Base-by-base conservation (phyloP, 2,797 vertebrate genomes). In the Dipus sagitta region DNA sequence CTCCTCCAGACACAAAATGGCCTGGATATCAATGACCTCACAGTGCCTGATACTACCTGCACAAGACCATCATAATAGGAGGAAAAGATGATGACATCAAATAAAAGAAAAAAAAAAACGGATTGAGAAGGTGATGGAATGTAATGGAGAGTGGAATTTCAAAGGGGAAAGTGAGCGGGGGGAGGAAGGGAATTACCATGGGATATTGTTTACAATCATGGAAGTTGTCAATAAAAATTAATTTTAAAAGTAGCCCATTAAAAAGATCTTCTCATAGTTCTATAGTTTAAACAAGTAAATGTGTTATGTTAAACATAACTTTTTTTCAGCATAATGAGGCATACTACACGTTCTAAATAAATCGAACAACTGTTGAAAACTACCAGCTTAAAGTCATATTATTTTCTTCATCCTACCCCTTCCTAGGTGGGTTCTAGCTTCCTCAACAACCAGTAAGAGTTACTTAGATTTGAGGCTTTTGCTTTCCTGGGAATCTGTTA, bases 211-310 rank as follows among this genome's bases (percentile, higher is more conserved):
- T 38, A 38, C 38, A 38, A 38, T 38, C 38, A 38, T 38, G 38
- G 38, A 38, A 38, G 38, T 54, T 54, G 52, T 54, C 52, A 54
- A 54, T 54, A 54, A 54, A 54, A 10, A 54, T 54, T 38, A 38
- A 38, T 54, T 54, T 6, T 2, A 54, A 54, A 90, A 78, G 32
- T 64, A 67, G 42, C 81, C 34, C 78, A 21, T 80, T 93, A 84
- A 20, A 94, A 89, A 72, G 92, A 52, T 82, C 65, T 34, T 15
- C 62, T 64, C 1, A 77, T 11, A 94, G 34, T 94, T 92, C 42
- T 86, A 34, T 81, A 76, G 23, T 86, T 91, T 81, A 90, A 89
- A 58, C 81, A 82, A 76, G 17, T 23, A 86, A 68, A 75, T n/a
- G 47, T 52, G 1, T 78, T 79, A 21, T 24, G 42, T 30, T 32